Percentiles rank a stretch among this genome's conserved stretches.
Conservation (phyloP, 1,140 invertebrate species). For the Drosophila biarmipes region DNA sequence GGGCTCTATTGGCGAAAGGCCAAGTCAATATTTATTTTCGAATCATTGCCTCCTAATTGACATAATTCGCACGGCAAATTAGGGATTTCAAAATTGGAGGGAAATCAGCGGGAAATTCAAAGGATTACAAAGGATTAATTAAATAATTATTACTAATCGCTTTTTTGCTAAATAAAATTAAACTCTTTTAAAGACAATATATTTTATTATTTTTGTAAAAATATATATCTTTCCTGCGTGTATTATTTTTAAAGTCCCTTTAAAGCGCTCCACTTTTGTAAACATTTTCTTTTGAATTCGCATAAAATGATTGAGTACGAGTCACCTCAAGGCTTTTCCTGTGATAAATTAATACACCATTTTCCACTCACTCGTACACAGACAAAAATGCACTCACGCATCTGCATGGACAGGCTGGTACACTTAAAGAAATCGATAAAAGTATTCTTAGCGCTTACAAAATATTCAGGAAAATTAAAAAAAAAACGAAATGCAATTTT, state of each 20-base stretch:
- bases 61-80: not conserved
- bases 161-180: no score
- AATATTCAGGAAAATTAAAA: no score
- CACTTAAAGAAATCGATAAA: not conserved
- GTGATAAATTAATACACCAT: constrained; percentile 42
- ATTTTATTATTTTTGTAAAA: no score
- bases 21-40: not conserved
- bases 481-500: no score
- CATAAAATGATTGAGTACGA: constrained; percentile 28
- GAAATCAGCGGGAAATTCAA: no score
- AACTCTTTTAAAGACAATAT: no score
- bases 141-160: no score
- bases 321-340: constrained; percentile 28
- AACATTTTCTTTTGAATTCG: constrained; percentile 6
- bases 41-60: constrained; percentile 3
- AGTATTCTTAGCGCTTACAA: no score
- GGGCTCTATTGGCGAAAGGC: not conserved
- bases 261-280: not conserved
- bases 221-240: no score
- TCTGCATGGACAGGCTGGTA: not conserved
- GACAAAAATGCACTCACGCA: not conserved
- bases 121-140: no score
- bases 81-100: not conserved
- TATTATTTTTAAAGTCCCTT: not conserved
- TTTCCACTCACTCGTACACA: constrained; percentile 30